These are phyloP conservation scores for Cacatua alba DNA, from an alignment of 2,113 vertebrate species.

Conservation along the genomic window DNA sequence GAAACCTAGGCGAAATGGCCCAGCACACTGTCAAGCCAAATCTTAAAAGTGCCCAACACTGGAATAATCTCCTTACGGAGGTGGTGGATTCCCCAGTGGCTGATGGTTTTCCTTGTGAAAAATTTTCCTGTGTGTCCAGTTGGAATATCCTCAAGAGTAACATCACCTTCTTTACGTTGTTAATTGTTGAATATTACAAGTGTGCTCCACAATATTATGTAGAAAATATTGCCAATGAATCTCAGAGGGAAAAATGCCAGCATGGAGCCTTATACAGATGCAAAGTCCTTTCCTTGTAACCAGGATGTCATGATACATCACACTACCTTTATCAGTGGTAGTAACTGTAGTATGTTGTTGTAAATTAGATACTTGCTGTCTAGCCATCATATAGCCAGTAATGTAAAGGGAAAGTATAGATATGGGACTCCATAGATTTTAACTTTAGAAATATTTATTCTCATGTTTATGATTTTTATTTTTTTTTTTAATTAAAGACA, in stretches of 20 bases:
- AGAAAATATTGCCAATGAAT: not conserved
- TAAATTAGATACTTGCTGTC: not conserved
- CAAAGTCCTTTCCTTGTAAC: not conserved
- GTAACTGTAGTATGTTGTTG: not conserved
- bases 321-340: not conserved
- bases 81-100: not conserved
- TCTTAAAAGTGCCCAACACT: not conserved
- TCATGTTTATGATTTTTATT: not conserved
- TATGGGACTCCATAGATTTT: not conserved
- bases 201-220: not conserved
- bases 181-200: not conserved
- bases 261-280: not conserved
- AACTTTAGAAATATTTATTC: not conserved
- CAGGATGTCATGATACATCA: rapidly evolving
- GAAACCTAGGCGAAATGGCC: not conserved
- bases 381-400: not conserved
- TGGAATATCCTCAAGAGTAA: not conserved
- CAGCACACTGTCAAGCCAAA: not conserved
- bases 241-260: not conserved
- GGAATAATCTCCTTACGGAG: not conserved
- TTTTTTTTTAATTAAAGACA: not conserved
- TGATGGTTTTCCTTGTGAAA: not conserved
- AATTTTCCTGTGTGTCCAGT: not conserved
- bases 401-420: not conserved
- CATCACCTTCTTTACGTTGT: not conserved